Conservation (phyloP, 2,888 invertebrate genomes). For the Eristalis arbustorum region DNA sequence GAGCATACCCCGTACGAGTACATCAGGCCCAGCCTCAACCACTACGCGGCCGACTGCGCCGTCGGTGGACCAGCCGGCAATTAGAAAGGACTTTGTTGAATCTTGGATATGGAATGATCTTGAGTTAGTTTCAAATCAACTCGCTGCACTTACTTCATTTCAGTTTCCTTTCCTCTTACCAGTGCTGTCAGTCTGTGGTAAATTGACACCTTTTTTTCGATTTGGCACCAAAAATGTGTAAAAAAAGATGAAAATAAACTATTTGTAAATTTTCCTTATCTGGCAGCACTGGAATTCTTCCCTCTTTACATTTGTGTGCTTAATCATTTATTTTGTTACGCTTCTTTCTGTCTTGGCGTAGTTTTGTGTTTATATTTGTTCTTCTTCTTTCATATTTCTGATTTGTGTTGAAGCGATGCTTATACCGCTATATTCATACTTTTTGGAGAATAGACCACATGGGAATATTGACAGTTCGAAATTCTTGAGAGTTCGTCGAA, state of each 20-base stretch:
- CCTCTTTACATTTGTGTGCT: background rate
- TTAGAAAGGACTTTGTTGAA: constrained; percentile 59
- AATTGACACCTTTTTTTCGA: too few relatives aligned
- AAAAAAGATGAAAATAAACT: too few relatives aligned
- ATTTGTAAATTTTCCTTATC: too few relatives aligned
- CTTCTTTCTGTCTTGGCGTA: background rate
- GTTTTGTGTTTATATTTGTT: background rate
- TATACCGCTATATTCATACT: constrained; percentile 62
- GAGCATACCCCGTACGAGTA: background rate
- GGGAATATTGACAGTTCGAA: constrained; percentile 35
- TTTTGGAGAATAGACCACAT: constrained; percentile 63
- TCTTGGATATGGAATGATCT: constrained; percentile 61
- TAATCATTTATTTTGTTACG: background rate
- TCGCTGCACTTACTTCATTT: background rate
- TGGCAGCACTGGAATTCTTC: too few relatives aligned
- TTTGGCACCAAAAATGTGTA: too few relatives aligned
- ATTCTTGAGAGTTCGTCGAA: constrained; percentile 32
- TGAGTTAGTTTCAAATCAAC: background rate
- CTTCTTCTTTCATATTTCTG: background rate
- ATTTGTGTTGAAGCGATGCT: constrained; percentile 49
- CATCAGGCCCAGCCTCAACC: background rate
- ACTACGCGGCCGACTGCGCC: background rate
- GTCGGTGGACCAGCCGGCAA: background rate
- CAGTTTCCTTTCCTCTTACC: background rate
- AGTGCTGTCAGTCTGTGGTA: too few relatives aligned